Evolutionary conservation across 2,113 vertebrate genomes (phyloP).

Genomic region (Peromyscus polionotus): DNA sequence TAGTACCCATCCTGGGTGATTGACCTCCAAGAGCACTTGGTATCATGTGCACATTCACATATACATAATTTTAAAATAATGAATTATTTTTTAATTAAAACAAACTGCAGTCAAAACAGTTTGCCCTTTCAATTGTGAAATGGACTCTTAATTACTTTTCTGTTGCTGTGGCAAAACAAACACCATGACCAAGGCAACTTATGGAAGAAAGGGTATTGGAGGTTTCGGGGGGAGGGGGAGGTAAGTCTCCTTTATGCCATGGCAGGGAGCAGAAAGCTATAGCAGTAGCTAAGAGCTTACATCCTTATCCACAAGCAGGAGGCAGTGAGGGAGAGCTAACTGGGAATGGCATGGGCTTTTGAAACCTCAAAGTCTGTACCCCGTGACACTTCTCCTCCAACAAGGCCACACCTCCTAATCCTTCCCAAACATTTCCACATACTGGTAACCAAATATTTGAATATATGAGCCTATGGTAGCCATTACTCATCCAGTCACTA

Average conservation of each 20-base stretch:
- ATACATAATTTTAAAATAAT: neutral
- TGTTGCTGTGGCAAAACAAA: neutral
- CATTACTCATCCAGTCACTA: neutral
- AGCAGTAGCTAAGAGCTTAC: neutral
- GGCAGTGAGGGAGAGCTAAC: neutral
- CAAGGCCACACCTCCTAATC: neutral
- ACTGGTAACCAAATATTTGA: neutral
- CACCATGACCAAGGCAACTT: neutral
- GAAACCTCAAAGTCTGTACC: neutral
- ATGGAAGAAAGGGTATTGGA: neutral
- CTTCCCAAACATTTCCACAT: neutral
- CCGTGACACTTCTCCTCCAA: neutral
- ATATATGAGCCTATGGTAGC: neutral
- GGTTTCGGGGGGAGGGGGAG: neutral
- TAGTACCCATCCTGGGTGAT: neutral
- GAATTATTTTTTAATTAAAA: neutral
- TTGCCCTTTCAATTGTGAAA: neutral
- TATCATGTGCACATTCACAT: neutral
- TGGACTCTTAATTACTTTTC: neutral
- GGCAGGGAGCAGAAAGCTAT: neutral
- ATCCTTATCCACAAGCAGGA: neutral
- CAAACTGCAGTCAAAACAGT: neutral
- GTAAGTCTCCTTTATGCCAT: neutral
- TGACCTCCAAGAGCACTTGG: neutral
- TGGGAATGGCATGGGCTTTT: neutral